Conservation (phyloP, 1,140 invertebrate species). For the Gonatopus flavifemur region DNA sequence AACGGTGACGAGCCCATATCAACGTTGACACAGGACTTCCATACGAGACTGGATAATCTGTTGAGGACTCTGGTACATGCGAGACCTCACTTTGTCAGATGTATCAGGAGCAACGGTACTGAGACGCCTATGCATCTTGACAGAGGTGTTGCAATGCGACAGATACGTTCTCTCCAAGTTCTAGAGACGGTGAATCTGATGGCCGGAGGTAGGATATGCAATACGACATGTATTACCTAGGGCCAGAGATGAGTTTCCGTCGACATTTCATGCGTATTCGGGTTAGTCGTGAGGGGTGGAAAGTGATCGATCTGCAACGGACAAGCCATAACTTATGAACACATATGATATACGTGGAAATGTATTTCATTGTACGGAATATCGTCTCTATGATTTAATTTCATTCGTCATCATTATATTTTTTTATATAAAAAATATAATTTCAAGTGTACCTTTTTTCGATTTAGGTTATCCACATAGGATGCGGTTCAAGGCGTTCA, state of each 20-base stretch:
- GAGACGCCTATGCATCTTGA: constrained; percentile 81
- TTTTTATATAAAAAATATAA: too few relatives aligned
- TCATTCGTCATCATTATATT: too few relatives aligned
- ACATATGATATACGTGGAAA: too few relatives aligned
- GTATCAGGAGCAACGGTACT: constrained; percentile 81
- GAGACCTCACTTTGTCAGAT: constrained; percentile 90
- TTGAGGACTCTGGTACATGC: constrained; percentile 89
- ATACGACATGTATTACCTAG: too few relatives aligned
- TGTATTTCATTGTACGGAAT: too few relatives aligned
- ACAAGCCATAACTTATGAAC: too few relatives aligned
- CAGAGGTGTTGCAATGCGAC: constrained; percentile 75
- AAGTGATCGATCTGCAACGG: too few relatives aligned
- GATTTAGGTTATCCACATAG: constrained; percentile 90
- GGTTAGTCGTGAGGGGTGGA: too few relatives aligned
- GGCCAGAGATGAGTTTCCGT: too few relatives aligned
- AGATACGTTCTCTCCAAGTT: constrained; percentile 90
- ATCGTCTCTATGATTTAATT: too few relatives aligned
- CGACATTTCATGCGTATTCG: too few relatives aligned
- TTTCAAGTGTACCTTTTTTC: too few relatives aligned
- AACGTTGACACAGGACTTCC: constrained; percentile 92
- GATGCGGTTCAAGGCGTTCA: constrained; percentile 94
- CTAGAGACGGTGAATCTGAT: constrained; percentile 93
- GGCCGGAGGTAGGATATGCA: constrained; percentile 72
- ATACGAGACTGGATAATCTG: constrained; percentile 89
- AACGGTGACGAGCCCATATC: constrained; percentile 88